Evolutionary conservation across 2,888 invertebrate genomes (phyloP).

Genomic region (Lapara coniferarum): DNA sequence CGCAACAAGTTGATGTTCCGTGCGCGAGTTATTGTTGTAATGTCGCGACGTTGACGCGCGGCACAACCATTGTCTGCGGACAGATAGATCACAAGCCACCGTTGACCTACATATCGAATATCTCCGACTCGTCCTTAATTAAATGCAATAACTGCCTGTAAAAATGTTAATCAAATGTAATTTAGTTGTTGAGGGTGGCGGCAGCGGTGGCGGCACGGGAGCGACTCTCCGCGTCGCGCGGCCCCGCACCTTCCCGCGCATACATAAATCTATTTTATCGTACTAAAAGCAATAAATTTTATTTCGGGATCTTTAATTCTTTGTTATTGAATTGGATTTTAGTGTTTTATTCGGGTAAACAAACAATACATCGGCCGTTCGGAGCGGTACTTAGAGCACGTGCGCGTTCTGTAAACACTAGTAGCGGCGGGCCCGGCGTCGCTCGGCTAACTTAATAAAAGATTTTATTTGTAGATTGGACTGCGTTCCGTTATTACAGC

Average conservation of each 20-base stretch:
- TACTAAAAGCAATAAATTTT: constrained; percentile 82
- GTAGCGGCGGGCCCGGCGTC: constrained; percentile 63
- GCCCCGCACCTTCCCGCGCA: constrained; percentile 53
- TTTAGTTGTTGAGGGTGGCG: constrained; percentile 60
- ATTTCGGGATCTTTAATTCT: constrained; percentile 84
- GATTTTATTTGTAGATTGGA: constrained; percentile 76
- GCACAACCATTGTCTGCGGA: constrained; percentile 16
- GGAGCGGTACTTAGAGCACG: constrained; percentile 77
- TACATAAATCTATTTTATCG: constrained; percentile 84
- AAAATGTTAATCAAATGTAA: constrained; percentile 50
- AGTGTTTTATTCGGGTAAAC: constrained; percentile 84
- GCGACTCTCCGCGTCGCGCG: constrained; percentile 44
- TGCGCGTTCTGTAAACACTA: constrained; percentile 70
- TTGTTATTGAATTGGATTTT: constrained; percentile 84
- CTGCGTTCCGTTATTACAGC: constrained; percentile 63
- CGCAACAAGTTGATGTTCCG: constrained; percentile 19
- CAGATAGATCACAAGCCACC: constrained; percentile 16
- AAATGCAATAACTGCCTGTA: constrained; percentile 51
- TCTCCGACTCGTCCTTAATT: constrained; percentile 38
- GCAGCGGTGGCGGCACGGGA: constrained; percentile 46
- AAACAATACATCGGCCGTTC: constrained; percentile 80
- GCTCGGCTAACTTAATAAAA: constrained; percentile 71
- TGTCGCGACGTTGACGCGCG: constrained; percentile 18
- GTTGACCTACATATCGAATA: constrained; percentile 22
- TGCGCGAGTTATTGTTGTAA: constrained; percentile 19